phyloP scores from a whole-genome alignment of 2,797 vertebrate species.

The Darevskia nairensis region DNA sequence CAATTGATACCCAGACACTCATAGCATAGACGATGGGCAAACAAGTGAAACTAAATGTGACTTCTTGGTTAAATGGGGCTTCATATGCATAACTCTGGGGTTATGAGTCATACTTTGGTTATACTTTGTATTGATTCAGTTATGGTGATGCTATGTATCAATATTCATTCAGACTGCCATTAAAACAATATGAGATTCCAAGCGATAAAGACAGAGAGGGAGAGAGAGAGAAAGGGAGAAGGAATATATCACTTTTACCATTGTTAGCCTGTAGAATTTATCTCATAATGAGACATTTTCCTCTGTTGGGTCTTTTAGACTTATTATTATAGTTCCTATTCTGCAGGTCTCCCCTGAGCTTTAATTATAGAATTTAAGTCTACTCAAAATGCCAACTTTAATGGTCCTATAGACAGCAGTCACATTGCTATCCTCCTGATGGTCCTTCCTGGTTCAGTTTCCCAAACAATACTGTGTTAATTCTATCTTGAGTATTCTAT shows the following conservation, averaged over 20 bases:
- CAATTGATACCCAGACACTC: not conserved
- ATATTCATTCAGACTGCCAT: constrained; percentile 15
- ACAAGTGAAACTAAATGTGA: not conserved
- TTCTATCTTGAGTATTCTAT: constrained; percentile 74
- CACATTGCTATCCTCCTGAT: constrained; percentile 57
- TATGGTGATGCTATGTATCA: constrained; percentile 3
- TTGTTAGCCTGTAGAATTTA: constrained; percentile 61
- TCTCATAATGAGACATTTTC: constrained; percentile 72
- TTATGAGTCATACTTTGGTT: not conserved
- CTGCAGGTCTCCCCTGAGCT: constrained; percentile 77
- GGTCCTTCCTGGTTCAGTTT: constrained; percentile 73
- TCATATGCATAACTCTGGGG: not conserved
- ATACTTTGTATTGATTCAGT: not conserved
- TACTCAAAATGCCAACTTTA: constrained; percentile 71
- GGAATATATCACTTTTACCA: constrained; percentile 12
- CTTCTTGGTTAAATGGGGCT: not conserved
- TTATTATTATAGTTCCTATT: constrained; percentile 76
- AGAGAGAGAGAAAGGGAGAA: not conserved
- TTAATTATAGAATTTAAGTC: constrained; percentile 82
- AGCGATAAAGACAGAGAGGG: not conserved
- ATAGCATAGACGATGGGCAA: not conserved
- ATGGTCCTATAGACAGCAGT: constrained; percentile 71
- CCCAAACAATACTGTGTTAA: constrained; percentile 68
- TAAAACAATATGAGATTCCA: constrained; percentile 27
- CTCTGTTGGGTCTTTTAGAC: constrained; percentile 61